Conservation (phyloP, 2,888 invertebrate species). For the Pheosia tremula region DNA sequence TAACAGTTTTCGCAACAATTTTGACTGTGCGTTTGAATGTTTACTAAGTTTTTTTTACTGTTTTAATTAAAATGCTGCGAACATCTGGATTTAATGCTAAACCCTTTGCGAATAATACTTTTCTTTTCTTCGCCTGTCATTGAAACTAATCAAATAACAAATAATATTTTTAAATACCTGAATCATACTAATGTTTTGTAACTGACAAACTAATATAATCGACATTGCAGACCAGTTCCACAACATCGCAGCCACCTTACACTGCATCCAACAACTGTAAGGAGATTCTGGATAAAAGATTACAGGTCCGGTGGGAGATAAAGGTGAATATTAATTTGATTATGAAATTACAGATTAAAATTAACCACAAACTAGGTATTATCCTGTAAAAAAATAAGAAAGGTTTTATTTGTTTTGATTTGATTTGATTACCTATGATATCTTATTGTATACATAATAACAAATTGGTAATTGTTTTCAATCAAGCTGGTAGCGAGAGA, state of each 20-base stretch:
- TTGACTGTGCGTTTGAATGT: too few relatives aligned
- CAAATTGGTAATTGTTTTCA: conserved; percentile 41
- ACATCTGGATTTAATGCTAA: too few relatives aligned
- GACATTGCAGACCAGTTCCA: conserved; percentile 90
- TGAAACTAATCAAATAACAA: too few relatives aligned
- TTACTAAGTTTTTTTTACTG: too few relatives aligned
- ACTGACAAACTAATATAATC: background rate
- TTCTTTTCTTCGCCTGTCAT: too few relatives aligned
- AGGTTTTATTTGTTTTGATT: background rate
- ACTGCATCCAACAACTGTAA: conserved; percentile 89
- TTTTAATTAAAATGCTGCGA: too few relatives aligned
- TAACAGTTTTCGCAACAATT: too few relatives aligned
- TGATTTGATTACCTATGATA: background rate
- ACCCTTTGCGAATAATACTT: too few relatives aligned
- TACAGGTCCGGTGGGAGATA: conserved; percentile 95
- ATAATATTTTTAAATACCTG: background rate
- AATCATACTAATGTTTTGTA: background rate
- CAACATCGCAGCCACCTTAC: conserved; percentile 86
- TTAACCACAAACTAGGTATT: background rate
- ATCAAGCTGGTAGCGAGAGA: conserved; percentile 64
- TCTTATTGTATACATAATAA: conserved; percentile 12
- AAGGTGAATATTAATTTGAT: conserved; percentile 72
- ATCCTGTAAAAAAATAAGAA: too few relatives aligned
- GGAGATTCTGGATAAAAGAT: conserved; percentile 91
- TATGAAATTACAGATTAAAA: background rate